Conservation (phyloP, 2,888 invertebrate genomes). For the Hydrotaea cyrtoneurina region DNA sequence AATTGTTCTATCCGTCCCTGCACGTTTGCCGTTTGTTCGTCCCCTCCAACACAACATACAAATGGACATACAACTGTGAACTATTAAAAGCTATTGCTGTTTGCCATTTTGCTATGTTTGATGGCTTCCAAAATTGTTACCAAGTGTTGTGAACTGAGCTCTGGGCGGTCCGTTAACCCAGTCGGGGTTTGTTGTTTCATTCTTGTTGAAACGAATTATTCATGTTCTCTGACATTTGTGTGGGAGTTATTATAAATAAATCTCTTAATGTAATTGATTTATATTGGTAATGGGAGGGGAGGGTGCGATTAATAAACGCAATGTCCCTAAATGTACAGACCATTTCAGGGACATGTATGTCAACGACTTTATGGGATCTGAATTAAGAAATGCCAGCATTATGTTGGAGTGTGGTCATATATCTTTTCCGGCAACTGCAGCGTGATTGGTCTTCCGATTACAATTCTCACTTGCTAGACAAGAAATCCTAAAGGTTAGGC, state of each 20-base stretch:
- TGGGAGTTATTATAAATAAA: background rate
- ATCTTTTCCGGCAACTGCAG: too few relatives aligned
- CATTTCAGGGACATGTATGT: background rate
- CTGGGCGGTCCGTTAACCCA: background rate
- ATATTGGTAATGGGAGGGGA: background rate
- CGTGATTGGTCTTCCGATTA: too few relatives aligned
- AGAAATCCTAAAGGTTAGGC: too few relatives aligned
- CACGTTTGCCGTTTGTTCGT: too few relatives aligned
- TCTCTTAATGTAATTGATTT: background rate
- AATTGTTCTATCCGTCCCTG: slow-evolving; percentile 22
- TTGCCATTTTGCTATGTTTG: background rate
- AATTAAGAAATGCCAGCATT: background rate
- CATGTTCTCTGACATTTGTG: background rate
- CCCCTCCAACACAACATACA: background rate
- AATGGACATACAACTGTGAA: background rate
- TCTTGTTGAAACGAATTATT: slow-evolving; percentile 1
- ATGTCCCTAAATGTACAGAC: too few relatives aligned
- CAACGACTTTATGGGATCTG: too few relatives aligned
- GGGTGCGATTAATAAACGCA: background rate
- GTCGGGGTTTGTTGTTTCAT: background rate
- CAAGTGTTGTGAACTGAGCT: too few relatives aligned
- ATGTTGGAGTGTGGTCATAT: too few relatives aligned
- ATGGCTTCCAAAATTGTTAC: background rate
- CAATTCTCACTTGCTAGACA: too few relatives aligned
- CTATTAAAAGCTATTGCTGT: slow-evolving; percentile 9